Evolutionary conservation across 2,888 invertebrate genomes (phyloP).

Genomic region (Drosophila hamatofila): DNA sequence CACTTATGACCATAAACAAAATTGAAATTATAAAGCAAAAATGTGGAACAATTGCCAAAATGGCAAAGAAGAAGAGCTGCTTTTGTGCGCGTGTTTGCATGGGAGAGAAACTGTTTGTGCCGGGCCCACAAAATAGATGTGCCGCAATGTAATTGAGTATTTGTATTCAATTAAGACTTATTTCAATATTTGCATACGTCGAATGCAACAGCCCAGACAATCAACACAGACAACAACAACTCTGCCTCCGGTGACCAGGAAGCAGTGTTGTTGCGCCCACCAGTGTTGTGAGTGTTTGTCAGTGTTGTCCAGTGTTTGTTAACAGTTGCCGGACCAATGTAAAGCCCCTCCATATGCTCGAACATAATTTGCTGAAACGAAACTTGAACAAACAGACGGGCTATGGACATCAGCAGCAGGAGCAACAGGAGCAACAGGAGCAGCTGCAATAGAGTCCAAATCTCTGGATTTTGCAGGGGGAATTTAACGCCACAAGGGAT

Average conservation of each 20-base stretch:
- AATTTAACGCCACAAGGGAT: slow-evolving; percentile 1
- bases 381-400: slow-evolving; percentile 72
- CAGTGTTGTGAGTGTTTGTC: slow-evolving; percentile 20
- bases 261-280: slow-evolving; percentile 5
- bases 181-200: slow-evolving; percentile 83
- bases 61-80: slow-evolving; percentile 7
- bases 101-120: slow-evolving; percentile 49
- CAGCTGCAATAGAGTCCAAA: slow-evolving; percentile 39
- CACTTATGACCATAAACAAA: slow-evolving; percentile 58
- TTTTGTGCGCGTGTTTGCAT: slow-evolving; percentile 1
- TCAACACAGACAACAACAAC: slow-evolving; percentile 43
- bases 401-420: slow-evolving; percentile 23
- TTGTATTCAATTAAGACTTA: slow-evolving; percentile 84
- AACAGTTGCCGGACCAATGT: slow-evolving; percentile 35
- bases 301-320: slow-evolving; percentile 27
- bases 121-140: slow-evolving; percentile 79
- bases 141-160: slow-evolving; percentile 83
- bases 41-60: slow-evolving; percentile 55
- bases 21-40: slow-evolving; percentile 63
- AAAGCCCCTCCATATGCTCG: slow-evolving; percentile 72
- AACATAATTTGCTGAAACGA: slow-evolving; percentile 77
- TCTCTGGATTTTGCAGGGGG: slow-evolving; percentile 38
- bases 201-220: slow-evolving; percentile 51
- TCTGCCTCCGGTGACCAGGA: not conserved
- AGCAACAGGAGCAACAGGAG: slow-evolving; percentile 8